Percentiles rank a stretch among this genome's conserved stretches.
Conservation (phyloP, 1,140 invertebrate species). For the Wiebesia pumilae region DNA sequence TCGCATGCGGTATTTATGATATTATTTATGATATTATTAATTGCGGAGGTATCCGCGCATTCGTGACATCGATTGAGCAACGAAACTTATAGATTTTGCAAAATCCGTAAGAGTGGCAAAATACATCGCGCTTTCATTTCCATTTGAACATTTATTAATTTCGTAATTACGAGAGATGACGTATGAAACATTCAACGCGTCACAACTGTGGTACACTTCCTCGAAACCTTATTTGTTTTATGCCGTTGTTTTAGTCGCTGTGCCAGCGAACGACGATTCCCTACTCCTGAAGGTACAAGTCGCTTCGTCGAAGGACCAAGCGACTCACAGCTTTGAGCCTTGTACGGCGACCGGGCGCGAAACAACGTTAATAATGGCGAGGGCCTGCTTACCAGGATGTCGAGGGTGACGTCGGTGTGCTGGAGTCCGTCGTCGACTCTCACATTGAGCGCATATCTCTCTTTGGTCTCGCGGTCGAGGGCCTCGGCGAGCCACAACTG, state of each 20-base stretch:
- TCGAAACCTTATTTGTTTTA: too few relatives aligned
- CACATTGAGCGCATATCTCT: slow-evolving; percentile 86
- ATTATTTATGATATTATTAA: not conserved
- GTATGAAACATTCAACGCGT: too few relatives aligned
- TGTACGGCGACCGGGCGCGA: too few relatives aligned
- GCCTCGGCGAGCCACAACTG: slow-evolving; percentile 83
- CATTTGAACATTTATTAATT: not conserved
- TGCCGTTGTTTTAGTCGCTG: too few relatives aligned
- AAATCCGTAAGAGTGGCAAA: not conserved
- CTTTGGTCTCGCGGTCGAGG: slow-evolving; percentile 89
- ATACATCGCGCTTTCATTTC: not conserved
- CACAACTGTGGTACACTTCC: too few relatives aligned
- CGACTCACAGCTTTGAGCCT: too few relatives aligned
- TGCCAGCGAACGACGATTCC: not conserved
- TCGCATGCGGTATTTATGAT: not conserved
- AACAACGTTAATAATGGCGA: not conserved
- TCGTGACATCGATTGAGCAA: too few relatives aligned
- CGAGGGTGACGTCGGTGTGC: slow-evolving; percentile 83
- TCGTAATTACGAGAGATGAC: too few relatives aligned
- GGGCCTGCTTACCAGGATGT: slow-evolving; percentile 81
- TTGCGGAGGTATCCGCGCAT: not conserved
- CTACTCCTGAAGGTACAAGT: not conserved
- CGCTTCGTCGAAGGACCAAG: not conserved
- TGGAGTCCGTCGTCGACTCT: slow-evolving; percentile 92
- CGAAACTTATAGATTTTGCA: not conserved